Percentiles rank a stretch among this genome's conserved stretches.
Conservation (phyloP, 2,888 invertebrate genomes). For the Ischnura elegans region DNA sequence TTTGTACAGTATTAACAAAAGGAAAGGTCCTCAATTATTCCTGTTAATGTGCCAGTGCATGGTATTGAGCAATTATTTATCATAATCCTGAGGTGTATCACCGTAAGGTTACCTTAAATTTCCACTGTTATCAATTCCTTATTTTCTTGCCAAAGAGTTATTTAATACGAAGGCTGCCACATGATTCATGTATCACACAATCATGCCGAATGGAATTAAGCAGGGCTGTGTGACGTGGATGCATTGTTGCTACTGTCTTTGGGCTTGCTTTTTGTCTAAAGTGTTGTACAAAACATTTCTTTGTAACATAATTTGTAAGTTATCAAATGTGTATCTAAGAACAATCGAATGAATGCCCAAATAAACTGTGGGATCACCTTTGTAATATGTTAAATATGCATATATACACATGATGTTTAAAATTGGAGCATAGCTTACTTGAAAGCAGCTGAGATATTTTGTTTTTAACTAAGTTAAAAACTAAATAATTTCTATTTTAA, state of each 20-base stretch:
- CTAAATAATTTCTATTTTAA: not conserved
- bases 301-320: constrained; percentile 59
- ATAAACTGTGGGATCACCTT: constrained; percentile 56
- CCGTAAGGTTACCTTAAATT: constrained; percentile 46
- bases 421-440: not conserved
- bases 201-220: not conserved
- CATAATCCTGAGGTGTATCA: constrained; percentile 61
- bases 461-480: constrained; percentile 10
- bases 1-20: constrained; percentile 63
- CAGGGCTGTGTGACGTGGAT: constrained; percentile 5
- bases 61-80: constrained; percentile 49
- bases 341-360: not conserved
- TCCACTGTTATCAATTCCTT: constrained; percentile 64
- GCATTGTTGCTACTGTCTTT: constrained; percentile 57
- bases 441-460: constrained; percentile 9
- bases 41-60: constrained; percentile 55
- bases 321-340: constrained; percentile 52
- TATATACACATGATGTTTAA: not conserved
- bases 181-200: not conserved
- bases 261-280: constrained; percentile 66
- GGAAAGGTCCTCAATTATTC: constrained; percentile 44
- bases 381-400: constrained; percentile 25
- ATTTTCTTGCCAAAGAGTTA: constrained; percentile 65
- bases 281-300: constrained; percentile 58
- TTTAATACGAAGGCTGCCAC: constrained; percentile 44